Conservation (phyloP, 1,140 invertebrate species). For the Lerema accius region DNA sequence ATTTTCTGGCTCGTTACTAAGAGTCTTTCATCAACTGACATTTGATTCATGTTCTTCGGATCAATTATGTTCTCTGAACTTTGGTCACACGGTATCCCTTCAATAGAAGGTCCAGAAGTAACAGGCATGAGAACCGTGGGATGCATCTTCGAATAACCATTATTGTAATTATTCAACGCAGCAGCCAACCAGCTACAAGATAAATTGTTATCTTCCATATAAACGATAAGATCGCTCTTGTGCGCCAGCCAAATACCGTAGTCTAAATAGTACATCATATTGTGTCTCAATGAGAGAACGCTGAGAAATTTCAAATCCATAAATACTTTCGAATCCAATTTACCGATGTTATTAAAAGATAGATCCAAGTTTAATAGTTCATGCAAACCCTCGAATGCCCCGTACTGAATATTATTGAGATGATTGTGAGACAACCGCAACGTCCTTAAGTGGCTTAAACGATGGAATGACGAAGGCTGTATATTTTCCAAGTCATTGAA, state of each 20-base stretch:
- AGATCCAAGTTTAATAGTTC: constrained; percentile 60
- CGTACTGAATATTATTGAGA: constrained; percentile 56
- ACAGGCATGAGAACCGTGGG: constrained; percentile 45
- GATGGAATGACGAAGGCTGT: constrained; percentile 55
- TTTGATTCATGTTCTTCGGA: constrained; percentile 3
- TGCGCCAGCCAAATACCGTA: constrained; percentile 60
- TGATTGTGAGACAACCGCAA: constrained; percentile 59
- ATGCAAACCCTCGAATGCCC: constrained; percentile 55
- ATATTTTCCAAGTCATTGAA: constrained; percentile 58
- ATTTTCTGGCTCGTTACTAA: constrained; percentile 63
- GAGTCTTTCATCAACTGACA: constrained; percentile 58
- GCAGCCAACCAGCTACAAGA: constrained; percentile 63
- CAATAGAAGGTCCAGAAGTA: constrained; percentile 46
- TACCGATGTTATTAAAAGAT: constrained; percentile 57
- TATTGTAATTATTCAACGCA: constrained; percentile 58
- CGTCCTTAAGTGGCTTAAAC: constrained; percentile 49
- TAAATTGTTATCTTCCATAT: constrained; percentile 63
- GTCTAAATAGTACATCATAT: constrained; percentile 53
- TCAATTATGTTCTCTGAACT: constrained; percentile 23
- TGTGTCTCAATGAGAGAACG: constrained; percentile 57
- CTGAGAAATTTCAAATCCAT: constrained; percentile 57
- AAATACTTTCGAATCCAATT: constrained; percentile 63
- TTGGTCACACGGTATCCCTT: constrained; percentile 60
- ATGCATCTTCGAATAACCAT: constrained; percentile 63
- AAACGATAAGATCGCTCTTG: constrained; percentile 54